A percentile compares a stretch with the other conserved stretches of the same genome.
Evolutionary conservation across 2,113 vertebrate genomes (phyloP).

Genomic region (Numida meleagris): DNA sequence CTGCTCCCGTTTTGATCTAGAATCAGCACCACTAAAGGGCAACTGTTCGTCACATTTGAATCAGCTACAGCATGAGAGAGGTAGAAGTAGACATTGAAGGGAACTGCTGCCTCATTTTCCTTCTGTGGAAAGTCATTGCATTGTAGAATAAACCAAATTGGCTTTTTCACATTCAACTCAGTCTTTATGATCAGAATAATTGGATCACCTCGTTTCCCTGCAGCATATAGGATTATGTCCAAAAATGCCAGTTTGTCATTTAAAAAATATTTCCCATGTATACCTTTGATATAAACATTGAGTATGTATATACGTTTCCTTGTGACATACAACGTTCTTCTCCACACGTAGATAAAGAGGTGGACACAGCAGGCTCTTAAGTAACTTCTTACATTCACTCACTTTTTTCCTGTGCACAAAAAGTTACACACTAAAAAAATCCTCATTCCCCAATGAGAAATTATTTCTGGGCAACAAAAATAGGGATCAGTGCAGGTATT

Average conservation of each 20-base stretch:
- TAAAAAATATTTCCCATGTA: not conserved
- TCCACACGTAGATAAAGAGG: not conserved
- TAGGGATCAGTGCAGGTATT: not conserved
- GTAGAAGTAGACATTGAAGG: not conserved
- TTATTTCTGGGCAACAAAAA: not conserved
- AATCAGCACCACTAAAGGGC: not conserved
- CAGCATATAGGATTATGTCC: not conserved
- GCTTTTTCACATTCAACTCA: constrained; percentile 38
- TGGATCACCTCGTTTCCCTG: constrained; percentile 35
- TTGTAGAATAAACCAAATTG: constrained; percentile 32
- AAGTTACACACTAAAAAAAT: not conserved
- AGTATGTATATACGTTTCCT: not conserved
- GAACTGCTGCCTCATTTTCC: not conserved
- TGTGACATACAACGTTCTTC: not conserved
- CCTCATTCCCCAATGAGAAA: not conserved
- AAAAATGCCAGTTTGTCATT: constrained; percentile 3
- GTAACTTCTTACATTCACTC: not conserved
- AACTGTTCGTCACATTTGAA: not conserved
- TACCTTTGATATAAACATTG: not conserved
- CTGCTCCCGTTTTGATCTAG: constrained; percentile 28
- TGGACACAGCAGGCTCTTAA: not conserved
- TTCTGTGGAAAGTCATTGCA: constrained; percentile 10
- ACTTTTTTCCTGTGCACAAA: not conserved
- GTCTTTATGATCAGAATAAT: constrained; percentile 44
- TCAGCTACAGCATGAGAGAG: not conserved